Base-by-base conservation (phyloP, 2,113 vertebrate genomes). In the Sapajus apella region DNA sequence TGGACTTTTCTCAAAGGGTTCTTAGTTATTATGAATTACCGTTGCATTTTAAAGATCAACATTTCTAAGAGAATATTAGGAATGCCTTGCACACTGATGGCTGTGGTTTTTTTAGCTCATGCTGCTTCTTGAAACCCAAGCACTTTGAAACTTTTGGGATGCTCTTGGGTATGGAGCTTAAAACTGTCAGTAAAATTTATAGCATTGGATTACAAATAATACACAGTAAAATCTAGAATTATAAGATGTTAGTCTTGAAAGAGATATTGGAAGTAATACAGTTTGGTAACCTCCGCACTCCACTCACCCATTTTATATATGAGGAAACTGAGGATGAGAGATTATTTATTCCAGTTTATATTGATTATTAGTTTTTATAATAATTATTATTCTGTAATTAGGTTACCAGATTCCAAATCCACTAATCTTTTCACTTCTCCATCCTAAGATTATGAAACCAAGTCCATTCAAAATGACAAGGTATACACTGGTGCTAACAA, bases 21-120 rank as follows among this genome's bases (percentile, higher is more conserved):
- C 76, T 88, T 87, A 96, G 85, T 95, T 95, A 85, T 77, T 97
- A 91, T 37, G 86, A 85, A 79, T 79, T 87, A 55, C 20, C 56
- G 13, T 21, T 87, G 43, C 17, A 58, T 90, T 92, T 97, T 88
- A 66, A 85, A 94, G 73, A 75, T 76, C 37, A 91, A 56, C 35
- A 79, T 89, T 94, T 94, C 23, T 13, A 79, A 89, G 66, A 30
- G 11, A 18, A 30, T 82, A 87, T 93, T 52, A n/a, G 90, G 76
- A 79, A 96, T 73, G 68, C 23, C 40, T 52, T 90, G 8, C 20
- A 47, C 18, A 17, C 35, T 58, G 73, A 64, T 86, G 50, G 10
- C 61, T 90, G 37, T 73, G 25, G 4, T 85, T 50, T 40, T 32
- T n/a, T 61, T 8, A 68, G 35, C 32, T 52, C 50, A 23, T 43